These are phyloP conservation scores for Drosophila parabipectinata DNA, from an alignment of 1,140 invertebrate species.

Conservation along the genomic window DNA sequence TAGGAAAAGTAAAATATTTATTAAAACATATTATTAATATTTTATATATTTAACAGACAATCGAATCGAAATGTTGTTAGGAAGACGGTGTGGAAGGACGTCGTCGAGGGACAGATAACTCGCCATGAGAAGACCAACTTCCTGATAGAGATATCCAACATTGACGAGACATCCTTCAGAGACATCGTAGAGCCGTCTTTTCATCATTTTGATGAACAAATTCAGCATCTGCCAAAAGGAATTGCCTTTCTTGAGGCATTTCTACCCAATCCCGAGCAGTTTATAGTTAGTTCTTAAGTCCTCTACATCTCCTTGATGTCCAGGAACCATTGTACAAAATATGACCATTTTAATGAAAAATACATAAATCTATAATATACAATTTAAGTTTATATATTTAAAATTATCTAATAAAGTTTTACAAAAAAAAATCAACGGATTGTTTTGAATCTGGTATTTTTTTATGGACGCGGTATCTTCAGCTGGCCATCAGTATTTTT, in stretches of 20 bases:
- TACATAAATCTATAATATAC: background rate
- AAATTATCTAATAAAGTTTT: background rate
- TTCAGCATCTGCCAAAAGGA: constrained; percentile 62
- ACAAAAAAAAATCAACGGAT: background rate
- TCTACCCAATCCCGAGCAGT: constrained; percentile 37
- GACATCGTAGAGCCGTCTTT: constrained; percentile 54
- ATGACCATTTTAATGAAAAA: background rate
- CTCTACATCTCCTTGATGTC: background rate
- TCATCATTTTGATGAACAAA: constrained; percentile 61
- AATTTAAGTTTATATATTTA: background rate
- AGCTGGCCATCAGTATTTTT: background rate
- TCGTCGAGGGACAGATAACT: constrained; percentile 10
- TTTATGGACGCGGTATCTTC: background rate
- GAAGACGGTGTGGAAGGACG: constrained; percentile 29
- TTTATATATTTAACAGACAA: constrained; percentile 22
- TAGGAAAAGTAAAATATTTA: background rate
- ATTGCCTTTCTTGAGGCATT: constrained; percentile 53
- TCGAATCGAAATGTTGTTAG: constrained; percentile 43
- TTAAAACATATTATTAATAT: background rate
- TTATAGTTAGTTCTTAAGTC: constrained; percentile 1
- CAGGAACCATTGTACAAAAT: background rate
- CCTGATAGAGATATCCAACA: constrained; percentile 47
- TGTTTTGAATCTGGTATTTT: background rate
- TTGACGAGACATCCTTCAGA: constrained; percentile 40
- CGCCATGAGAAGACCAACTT: constrained; percentile 35